phyloP scores from a whole-genome alignment of 1,140 invertebrate genomes.

The Doryteuthis pealeii region DNA sequence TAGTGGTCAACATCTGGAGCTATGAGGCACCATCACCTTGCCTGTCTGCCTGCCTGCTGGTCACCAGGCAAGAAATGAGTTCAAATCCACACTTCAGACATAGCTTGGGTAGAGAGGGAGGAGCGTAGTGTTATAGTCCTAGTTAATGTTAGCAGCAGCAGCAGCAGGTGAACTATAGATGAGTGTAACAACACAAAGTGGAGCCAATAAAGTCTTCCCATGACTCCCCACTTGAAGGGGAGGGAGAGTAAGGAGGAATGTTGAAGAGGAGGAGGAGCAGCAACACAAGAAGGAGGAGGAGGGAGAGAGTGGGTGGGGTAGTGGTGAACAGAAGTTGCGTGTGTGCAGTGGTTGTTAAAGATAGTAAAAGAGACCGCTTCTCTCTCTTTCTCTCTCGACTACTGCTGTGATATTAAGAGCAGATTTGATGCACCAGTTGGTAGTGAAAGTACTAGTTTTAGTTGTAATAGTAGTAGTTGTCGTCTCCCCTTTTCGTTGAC shows the following conservation, averaged over 20 bases:
- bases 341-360: too few species aligned
- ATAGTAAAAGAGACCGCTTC: too few species aligned
- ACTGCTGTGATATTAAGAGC: too few species aligned
- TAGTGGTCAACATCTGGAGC: conserved; percentile 5
- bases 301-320: not conserved
- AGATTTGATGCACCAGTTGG: too few species aligned
- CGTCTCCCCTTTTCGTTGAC: too few species aligned
- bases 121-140: not conserved
- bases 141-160: not conserved
- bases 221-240: not conserved
- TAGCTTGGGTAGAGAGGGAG: not conserved
- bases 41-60: not conserved
- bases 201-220: conserved; percentile 4
- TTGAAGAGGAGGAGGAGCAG: not conserved
- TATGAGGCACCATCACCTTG: conserved; percentile 2
- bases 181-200: conserved; percentile 1
- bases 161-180: conserved; percentile 4
- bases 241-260: not conserved
- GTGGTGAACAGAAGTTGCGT: too few species aligned
- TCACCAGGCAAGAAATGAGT: not conserved
- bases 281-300: not conserved
- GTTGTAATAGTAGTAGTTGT: too few species aligned
- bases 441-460: too few species aligned
- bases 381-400: too few species aligned
- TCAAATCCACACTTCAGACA: conserved; percentile 5